Conservation (phyloP, 2,888 invertebrate species). For the Apodemia zela region DNA sequence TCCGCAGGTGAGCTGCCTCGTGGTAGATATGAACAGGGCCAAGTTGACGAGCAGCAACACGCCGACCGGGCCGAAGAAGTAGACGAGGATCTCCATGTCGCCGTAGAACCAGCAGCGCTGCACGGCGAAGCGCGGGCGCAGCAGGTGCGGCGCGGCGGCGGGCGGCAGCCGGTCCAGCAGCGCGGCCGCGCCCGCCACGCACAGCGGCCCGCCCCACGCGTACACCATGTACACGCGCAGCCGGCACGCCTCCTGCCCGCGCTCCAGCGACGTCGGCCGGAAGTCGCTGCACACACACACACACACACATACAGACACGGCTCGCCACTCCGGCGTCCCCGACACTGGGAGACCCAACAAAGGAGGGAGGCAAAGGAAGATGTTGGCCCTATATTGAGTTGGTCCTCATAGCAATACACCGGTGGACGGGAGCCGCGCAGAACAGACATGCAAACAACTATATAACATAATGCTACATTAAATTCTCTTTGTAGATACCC, state of each 20-base stretch:
- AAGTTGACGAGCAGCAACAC: slow-evolving; percentile 88
- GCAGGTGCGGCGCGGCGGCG: slow-evolving; percentile 77
- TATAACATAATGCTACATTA: too few relatives aligned
- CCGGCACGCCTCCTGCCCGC: slow-evolving; percentile 90
- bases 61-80: slow-evolving; percentile 92
- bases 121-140: slow-evolving; percentile 89
- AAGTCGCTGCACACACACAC: slow-evolving; percentile 82
- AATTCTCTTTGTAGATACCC: too few relatives aligned
- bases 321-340: too few relatives aligned
- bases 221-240: slow-evolving; percentile 90
- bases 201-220: slow-evolving; percentile 91
- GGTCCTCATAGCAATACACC: too few relatives aligned
- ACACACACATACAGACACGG: background rate
- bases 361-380: too few relatives aligned
- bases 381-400: too few relatives aligned
- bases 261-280: slow-evolving; percentile 91
- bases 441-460: too few relatives aligned
- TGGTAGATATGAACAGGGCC: slow-evolving; percentile 88
- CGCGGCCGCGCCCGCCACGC: slow-evolving; percentile 87
- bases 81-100: slow-evolving; percentile 89
- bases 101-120: slow-evolving; percentile 92
- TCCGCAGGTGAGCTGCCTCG: slow-evolving; percentile 92
- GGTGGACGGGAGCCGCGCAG: too few relatives aligned
- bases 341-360: too few relatives aligned
- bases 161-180: slow-evolving; percentile 84